Conservation (phyloP, 2,888 invertebrate genomes). For the Syrista parreyssii region DNA sequence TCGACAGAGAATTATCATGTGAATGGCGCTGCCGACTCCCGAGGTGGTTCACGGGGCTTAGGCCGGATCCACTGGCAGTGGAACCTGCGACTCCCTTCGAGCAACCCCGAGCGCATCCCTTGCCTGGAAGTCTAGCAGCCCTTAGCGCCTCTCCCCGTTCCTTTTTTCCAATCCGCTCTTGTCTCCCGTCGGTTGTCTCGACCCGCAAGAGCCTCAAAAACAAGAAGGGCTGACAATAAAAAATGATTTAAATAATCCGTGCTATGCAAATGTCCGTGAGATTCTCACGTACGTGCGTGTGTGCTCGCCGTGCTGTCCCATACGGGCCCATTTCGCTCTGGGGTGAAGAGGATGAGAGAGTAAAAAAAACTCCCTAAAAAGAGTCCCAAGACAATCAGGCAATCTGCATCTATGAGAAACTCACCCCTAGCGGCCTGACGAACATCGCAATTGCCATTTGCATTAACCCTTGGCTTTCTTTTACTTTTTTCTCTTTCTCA, state of each 20-base stretch:
- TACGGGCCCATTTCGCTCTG: not conserved
- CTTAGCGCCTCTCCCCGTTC: conserved; percentile 15
- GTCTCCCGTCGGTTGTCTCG: conserved; percentile 4
- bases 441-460: too few species aligned
- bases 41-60: conserved; percentile 43
- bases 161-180: conserved; percentile 10
- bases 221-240: conserved; percentile 54
- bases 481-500: too few species aligned
- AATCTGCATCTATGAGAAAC: conserved; percentile 47
- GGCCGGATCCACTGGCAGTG: conserved; percentile 17
- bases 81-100: conserved; percentile 39
- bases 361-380: conserved; percentile 29
- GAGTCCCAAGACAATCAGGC: conserved; percentile 53
- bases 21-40: conserved; percentile 43
- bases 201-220: conserved; percentile 51
- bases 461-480: too few species aligned
- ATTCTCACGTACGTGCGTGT: conserved; percentile 54
- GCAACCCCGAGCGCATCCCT: conserved; percentile 5
- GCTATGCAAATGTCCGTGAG: conserved; percentile 58
- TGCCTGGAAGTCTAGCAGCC: not conserved
- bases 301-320: conserved; percentile 5
- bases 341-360: conserved; percentile 27
- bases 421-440: too few species aligned
- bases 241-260: conserved; percentile 65
- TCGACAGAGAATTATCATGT: conserved; percentile 41